Evolutionary conservation across 2,888 invertebrate genomes (phyloP).

Genomic region (Hyposoter dolosus): DNA sequence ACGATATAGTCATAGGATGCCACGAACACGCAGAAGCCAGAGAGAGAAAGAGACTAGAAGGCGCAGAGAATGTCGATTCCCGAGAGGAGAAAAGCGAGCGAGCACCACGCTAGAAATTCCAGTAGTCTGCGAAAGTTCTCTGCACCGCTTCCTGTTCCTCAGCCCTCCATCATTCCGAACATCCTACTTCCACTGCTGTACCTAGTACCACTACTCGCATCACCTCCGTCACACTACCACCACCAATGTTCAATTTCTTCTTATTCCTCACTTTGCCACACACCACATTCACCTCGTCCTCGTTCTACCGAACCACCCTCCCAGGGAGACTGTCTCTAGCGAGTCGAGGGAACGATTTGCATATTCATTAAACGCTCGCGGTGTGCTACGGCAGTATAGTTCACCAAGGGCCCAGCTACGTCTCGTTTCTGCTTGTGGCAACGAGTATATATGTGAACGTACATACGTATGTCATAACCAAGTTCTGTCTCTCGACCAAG

Average conservation of each 20-base stretch:
- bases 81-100: constrained; percentile 35
- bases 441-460: constrained; percentile 28
- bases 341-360: constrained; percentile 79
- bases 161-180: constrained; percentile 53
- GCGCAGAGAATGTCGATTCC: constrained; percentile 30
- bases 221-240: constrained; percentile 25
- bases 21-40: constrained; percentile 22
- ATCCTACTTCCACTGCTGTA: constrained; percentile 46
- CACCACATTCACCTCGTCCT: constrained; percentile 60
- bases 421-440: constrained; percentile 40
- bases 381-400: constrained; percentile 63
- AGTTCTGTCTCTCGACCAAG: constrained; percentile 49
- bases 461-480: constrained; percentile 57
- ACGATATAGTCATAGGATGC: neutral
- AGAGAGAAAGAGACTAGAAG: constrained; percentile 17
- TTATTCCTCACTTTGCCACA: constrained; percentile 45
- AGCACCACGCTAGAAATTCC: constrained; percentile 62
- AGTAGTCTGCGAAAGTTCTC: constrained; percentile 64
- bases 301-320: constrained; percentile 57
- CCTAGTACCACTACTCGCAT: constrained; percentile 24
- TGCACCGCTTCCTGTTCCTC: constrained; percentile 64
- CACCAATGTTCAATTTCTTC: constrained; percentile 51
- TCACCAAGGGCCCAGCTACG: constrained; percentile 30
- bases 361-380: constrained; percentile 82
- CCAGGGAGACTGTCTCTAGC: constrained; percentile 75